A percentile compares a stretch with the other conserved stretches of the same genome.
These are phyloP conservation scores for Synchiropus splendidus DNA, from an alignment of 2,113 vertebrate genomes.

Conservation along the genomic window DNA sequence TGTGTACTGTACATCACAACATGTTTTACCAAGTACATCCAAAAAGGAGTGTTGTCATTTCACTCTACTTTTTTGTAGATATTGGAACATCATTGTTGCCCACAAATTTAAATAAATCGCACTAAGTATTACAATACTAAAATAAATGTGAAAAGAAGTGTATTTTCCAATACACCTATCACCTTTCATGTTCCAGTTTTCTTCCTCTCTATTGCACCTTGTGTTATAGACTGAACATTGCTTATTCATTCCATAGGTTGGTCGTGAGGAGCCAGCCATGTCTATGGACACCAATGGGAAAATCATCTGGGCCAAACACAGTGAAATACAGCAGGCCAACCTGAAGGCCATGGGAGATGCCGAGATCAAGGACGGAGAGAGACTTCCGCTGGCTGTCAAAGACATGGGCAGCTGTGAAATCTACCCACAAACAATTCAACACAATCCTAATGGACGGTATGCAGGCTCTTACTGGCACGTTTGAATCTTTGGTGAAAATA, in stretches of 20 bases:
- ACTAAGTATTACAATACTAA: too few relatives aligned
- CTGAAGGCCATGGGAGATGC: conserved; percentile 98
- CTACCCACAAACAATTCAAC: conserved; percentile 97
- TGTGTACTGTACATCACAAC: too few relatives aligned
- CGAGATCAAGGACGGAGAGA: conserved; percentile 96
- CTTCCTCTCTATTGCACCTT: too few relatives aligned
- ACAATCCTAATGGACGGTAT: conserved; percentile 96
- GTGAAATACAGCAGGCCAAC: conserved; percentile 95
- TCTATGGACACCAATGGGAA: conserved; percentile 98
- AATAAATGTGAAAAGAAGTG: too few relatives aligned
- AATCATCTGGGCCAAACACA: conserved; percentile 98
- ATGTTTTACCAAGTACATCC: too few relatives aligned
- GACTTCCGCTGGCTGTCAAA: conserved; percentile 90
- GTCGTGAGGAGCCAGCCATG: conserved; percentile 97
- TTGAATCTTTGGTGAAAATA: too few relatives aligned
- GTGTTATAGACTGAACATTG: too few relatives aligned
- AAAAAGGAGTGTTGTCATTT: too few relatives aligned
- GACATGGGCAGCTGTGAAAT: conserved; percentile 99
- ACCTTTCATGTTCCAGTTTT: too few relatives aligned
- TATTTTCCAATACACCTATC: too few relatives aligned
- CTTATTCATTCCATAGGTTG: conserved; percentile 68
- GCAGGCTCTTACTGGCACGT: neutral
- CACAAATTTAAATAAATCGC: too few relatives aligned
- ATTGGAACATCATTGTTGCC: neutral
- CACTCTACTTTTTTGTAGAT: too few relatives aligned